These are phyloP conservation scores for Vanessa atalanta DNA, from an alignment of 1,140 invertebrate genomes.

Conservation along the genomic window DNA sequence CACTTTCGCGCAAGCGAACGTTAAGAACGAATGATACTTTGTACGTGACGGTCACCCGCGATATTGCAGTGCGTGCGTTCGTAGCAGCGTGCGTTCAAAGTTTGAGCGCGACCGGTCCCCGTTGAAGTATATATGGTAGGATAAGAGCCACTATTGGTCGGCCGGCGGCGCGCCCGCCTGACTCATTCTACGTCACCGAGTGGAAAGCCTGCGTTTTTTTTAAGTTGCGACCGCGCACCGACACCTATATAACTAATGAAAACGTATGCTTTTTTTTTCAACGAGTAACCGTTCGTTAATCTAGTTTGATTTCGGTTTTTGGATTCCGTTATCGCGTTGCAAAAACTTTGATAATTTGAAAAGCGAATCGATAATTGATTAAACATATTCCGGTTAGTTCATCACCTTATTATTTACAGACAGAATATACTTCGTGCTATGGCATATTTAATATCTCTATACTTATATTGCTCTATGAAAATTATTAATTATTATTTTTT, in stretches of 20 bases:
- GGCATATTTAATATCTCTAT: not conserved
- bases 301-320: constrained; percentile 32
- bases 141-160: constrained; percentile 54
- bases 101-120: constrained; percentile 55
- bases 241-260: constrained; percentile 5
- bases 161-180: constrained; percentile 55
- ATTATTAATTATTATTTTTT: not conserved
- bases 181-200: constrained; percentile 54
- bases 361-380: not conserved
- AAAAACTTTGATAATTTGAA: constrained; percentile 9
- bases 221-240: constrained; percentile 34
- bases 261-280: constrained; percentile 26
- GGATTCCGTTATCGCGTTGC: constrained; percentile 17
- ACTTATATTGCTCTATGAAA: not conserved
- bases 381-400: not conserved
- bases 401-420: not conserved
- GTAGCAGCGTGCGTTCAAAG: constrained; percentile 47
- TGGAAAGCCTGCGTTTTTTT: constrained; percentile 56
- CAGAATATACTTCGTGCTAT: no score
- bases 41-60: constrained; percentile 44
- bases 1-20: constrained; percentile 52
- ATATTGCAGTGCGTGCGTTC: constrained; percentile 49
- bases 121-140: constrained; percentile 57
- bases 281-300: constrained; percentile 34
- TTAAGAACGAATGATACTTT: constrained; percentile 22